These are phyloP conservation scores for Porites rus DNA, from an alignment of 92 coral and sea anemone species.

Conservation along the genomic window DNA sequence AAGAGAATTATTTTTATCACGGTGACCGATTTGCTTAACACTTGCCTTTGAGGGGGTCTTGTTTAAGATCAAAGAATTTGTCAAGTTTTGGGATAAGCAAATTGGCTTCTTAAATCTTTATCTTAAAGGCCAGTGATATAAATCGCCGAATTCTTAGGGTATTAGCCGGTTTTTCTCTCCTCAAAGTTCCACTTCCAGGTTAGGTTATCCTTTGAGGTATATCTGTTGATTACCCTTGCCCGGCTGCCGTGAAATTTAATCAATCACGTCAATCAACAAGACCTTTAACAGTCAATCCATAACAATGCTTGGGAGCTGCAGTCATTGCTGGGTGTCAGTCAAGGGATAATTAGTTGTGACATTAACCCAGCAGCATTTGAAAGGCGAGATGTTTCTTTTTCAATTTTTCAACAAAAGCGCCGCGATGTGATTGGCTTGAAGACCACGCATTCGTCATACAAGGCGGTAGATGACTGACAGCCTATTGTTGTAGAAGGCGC, in stretches of 20 bases:
- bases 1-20: constrained; percentile 40
- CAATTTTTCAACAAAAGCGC: constrained; percentile 11
- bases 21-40: constrained; percentile 49
- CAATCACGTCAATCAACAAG: constrained; percentile 31
- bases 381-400: constrained; percentile 18
- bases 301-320: constrained; percentile 27
- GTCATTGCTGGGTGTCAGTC: constrained; percentile 24
- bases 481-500: constrained; percentile 64
- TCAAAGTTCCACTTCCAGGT: background rate
- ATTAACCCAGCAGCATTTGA: constrained; percentile 11
- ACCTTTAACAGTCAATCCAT: constrained; percentile 23
- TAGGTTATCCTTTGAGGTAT: background rate
- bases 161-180: background rate
- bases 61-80: constrained; percentile 28
- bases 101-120: background rate
- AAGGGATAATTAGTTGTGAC: constrained; percentile 36
- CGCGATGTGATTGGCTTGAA: constrained; percentile 19
- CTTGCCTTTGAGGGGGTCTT: constrained; percentile 60
- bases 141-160: too few relatives aligned
- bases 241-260: constrained; percentile 32
- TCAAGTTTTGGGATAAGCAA: background rate
- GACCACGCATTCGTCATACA: constrained; percentile 7
- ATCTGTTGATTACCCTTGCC: background rate
- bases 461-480: constrained; percentile 74
- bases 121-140: background rate